A percentile compares a stretch with the other conserved stretches of the same genome.
Evolutionary conservation across 2,113 vertebrate genomes (phyloP).

Genomic region (Lontra canadensis): DNA sequence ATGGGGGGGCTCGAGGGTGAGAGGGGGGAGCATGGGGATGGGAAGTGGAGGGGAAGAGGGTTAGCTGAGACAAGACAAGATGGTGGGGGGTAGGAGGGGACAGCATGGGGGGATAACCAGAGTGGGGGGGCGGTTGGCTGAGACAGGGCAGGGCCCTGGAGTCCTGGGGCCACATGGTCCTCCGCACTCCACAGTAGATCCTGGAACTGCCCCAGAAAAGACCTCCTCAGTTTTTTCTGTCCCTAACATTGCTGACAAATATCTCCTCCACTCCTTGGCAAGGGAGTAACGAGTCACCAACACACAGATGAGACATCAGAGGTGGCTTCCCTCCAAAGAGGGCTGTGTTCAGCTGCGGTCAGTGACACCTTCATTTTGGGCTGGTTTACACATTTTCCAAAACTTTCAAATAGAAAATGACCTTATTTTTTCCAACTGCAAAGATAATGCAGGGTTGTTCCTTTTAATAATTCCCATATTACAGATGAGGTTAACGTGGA

Average conservation of each 20-base stretch:
- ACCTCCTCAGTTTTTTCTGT: background rate
- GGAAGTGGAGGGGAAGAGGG: background rate
- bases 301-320: background rate
- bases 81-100: background rate
- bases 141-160: background rate
- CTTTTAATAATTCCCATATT: background rate
- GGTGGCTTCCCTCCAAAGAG: background rate
- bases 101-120: background rate
- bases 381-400: background rate
- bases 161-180: accelerated
- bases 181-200: background rate
- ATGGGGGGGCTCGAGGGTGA: background rate
- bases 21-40: background rate
- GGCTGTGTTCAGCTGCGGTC: background rate
- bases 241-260: background rate
- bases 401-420: background rate
- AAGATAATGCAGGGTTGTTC: background rate
- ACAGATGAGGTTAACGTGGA: background rate
- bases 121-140: background rate
- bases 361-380: background rate
- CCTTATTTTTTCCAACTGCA: background rate
- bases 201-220: background rate
- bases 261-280: background rate
- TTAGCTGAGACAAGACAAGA: background rate
- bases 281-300: background rate